Conservation (phyloP, 35 echinoderm and acorn worm species). For the Acanthaster planci region DNA sequence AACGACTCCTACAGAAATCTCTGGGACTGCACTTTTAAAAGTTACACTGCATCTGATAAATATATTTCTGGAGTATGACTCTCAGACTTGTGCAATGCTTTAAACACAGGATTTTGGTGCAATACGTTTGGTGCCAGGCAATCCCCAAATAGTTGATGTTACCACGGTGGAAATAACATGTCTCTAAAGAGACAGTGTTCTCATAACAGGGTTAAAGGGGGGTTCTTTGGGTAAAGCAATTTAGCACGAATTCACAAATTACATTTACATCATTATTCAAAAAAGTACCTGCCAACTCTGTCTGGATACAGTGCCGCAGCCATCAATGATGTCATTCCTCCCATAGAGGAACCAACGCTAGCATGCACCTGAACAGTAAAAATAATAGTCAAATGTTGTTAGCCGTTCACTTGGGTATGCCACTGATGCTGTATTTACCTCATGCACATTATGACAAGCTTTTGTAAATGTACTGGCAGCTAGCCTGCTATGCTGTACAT, state of each 20-base stretch:
- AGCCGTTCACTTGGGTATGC: background rate
- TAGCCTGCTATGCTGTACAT: background rate
- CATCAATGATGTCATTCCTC: constrained; percentile 84
- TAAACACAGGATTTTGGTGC: background rate
- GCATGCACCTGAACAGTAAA: constrained; percentile 72
- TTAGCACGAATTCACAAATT: background rate
- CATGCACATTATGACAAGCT: background rate
- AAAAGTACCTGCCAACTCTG: constrained; percentile 73
- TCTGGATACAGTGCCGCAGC: constrained; percentile 78
- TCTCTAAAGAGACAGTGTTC: background rate
- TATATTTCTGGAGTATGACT: background rate
- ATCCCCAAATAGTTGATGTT: no score
- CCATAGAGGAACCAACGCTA: constrained; percentile 81
- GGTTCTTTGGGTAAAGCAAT: background rate
- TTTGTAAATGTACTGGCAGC: background rate
- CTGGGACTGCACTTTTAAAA: background rate
- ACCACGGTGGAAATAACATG: background rate
- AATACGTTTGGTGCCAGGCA: background rate
- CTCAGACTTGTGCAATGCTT: background rate
- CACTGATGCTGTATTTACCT: background rate
- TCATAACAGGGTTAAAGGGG: no score
- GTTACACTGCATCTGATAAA: background rate
- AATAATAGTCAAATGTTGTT: background rate
- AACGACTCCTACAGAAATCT: background rate
- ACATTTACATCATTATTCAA: background rate